Evolutionary conservation across 2,888 invertebrate genomes (phyloP), one percentile per base, ranked within the genome.

Genomic region (Agrotis puta): DNA sequence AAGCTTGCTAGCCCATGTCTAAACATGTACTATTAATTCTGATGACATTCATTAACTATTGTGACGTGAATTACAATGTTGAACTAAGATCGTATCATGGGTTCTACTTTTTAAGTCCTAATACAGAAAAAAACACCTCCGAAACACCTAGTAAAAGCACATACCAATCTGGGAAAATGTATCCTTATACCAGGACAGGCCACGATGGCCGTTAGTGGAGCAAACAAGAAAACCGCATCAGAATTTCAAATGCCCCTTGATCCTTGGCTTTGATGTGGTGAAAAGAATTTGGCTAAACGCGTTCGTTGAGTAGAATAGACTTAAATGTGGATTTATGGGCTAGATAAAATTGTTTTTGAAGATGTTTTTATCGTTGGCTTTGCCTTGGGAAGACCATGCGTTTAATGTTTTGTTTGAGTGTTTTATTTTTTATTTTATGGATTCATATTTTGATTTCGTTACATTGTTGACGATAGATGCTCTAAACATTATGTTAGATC

Each of bases 171-270:
- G 83, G 64, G 63, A 53, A 80, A 85, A 77, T 67, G 74, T 74
- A 70, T 83, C 81, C 69, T 73, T 77, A 73, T 59, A 65, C 24
- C 58, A 57, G 47, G 47, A 53, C 57, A 61, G 53, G 68, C 56
- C 70, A 51, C 67, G 58, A 74, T 79, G 69, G 62, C 79, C 79
- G 82, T 85, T 84, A 83, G 77, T 76, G 78, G 56, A 84, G 86
- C 88, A 89, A 90, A 89, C 91, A 90, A 88, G 90, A 88, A 86
- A 89, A 89, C 89, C 90, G 71, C 88, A 92, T 92, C 87, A 88
- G 90, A 89, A 91, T 87, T 92, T 90, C 92, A 91, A 91, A 91
- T 91, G 83, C 79, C 79, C 77, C 84, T 79, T 87, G 79, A 83
- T 86, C 81, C 87, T 71, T 61, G 65, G 75, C 83, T 88, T 86